These are phyloP conservation scores for Meles meles DNA, from an alignment of 2,113 vertebrate genomes.

Conservation along the genomic window DNA sequence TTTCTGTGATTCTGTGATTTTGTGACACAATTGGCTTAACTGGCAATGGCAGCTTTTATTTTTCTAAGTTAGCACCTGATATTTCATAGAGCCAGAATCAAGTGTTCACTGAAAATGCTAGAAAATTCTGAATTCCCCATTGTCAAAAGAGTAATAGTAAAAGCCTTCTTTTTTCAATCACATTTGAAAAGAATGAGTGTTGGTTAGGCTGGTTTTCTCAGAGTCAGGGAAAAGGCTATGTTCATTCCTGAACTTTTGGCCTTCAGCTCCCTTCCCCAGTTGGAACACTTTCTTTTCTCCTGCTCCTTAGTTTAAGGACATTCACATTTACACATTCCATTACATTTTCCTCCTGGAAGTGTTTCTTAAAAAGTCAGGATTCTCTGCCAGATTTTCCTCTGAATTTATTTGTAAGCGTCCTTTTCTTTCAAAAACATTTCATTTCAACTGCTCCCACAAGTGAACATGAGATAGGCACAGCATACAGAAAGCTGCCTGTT, in stretches of 20 bases:
- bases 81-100: background rate
- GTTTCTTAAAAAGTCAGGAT: background rate
- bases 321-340: background rate
- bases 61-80: background rate
- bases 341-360: background rate
- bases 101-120: background rate
- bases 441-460: background rate
- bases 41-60: background rate
- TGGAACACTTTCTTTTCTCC: background rate
- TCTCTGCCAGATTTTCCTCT: background rate
- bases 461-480: too few relatives aligned
- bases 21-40: background rate
- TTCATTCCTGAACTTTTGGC: background rate
- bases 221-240: background rate
- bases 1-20: background rate
- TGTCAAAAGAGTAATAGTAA: background rate
- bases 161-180: background rate
- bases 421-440: background rate
- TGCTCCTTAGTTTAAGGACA: background rate
- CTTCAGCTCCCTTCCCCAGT: rapidly evolving
- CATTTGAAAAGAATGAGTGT: background rate
- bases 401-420: background rate
- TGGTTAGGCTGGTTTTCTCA: background rate
- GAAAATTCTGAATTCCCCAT: background rate
- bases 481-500: background rate